Conservation (phyloP, 2,888 invertebrate species). For the Halocaridina rubra region DNA sequence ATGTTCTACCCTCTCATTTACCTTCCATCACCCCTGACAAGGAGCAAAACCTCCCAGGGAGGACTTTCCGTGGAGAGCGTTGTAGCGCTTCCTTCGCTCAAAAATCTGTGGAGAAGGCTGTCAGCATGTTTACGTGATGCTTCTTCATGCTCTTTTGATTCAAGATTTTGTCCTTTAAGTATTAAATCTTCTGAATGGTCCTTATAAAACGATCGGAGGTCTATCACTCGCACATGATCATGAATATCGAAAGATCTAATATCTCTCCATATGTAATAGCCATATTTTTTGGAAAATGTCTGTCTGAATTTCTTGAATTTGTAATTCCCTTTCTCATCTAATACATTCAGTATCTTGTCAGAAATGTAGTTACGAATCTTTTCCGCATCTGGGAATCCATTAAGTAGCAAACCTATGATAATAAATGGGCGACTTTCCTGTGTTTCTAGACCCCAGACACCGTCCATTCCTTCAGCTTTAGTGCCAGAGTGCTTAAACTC, state of each 20-base stretch:
- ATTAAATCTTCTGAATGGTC: background rate
- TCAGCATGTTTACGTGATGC: background rate
- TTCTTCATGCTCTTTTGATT: background rate
- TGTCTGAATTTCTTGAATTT: conserved; percentile 62
- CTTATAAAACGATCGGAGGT: background rate
- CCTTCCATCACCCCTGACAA: conserved; percentile 36
- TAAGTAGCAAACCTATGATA: conserved; percentile 15
- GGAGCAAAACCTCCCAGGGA: conserved; percentile 51
- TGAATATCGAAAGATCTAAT: conserved; percentile 62
- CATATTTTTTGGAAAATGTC: conserved; percentile 58
- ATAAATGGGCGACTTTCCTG: conserved; percentile 47
- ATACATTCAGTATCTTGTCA: conserved; percentile 12
- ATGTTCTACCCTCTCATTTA: background rate
- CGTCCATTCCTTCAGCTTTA: conserved; percentile 48
- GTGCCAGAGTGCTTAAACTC: conserved; percentile 10
- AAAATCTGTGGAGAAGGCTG: background rate
- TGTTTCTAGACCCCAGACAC: conserved; percentile 47
- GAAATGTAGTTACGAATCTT: conserved; percentile 20
- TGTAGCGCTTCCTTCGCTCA: conserved; percentile 21
- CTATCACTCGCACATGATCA: conserved; percentile 60
- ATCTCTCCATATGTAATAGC: conserved; percentile 65
- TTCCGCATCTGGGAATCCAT: conserved; percentile 23
- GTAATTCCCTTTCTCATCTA: conserved; percentile 5
- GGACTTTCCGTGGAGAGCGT: conserved; percentile 18
- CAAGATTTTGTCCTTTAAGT: background rate